Evolutionary conservation across 2,888 invertebrate species (phyloP), one percentile per base, ranked within the genome.

Genomic region (Mythimna ferrago): DNA sequence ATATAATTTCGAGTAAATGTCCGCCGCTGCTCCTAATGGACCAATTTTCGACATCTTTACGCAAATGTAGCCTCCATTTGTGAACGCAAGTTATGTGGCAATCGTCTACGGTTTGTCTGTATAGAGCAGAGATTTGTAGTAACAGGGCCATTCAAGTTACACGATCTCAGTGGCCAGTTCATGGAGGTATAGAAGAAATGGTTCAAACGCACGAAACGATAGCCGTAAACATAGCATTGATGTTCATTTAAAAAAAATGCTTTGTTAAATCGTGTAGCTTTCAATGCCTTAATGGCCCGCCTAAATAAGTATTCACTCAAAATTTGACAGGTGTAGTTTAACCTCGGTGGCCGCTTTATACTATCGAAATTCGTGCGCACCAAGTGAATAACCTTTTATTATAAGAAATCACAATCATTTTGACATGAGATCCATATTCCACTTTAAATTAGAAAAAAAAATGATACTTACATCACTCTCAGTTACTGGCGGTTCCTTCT

Each of bases 381-480:
- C 41, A 11, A 10, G 11, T 11, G 41, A 26, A 26, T 26, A 2
- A 38, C 41, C 41, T 11, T 41, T 11, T 11, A 41, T 11, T 11
- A 41, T 21, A 26, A 6, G 0, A 58, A 58, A 35, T n/a, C n/a
- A n/a, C n/a, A 60, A n/a, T n/a, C 6, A n/a, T 14, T 11, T 38
- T n/a, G 10, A 35, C 9, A n/a, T 58, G n/a, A 11, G 60, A n/a
- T 2, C n/a, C 3, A n/a, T 60, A n/a, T 14, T 60, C n/a, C n/a
- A 6, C n/a, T 9, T 38, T 0, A 9, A 38, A 38, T 9, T 10
- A 58, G 19, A 58, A 38, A 61, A 5, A 51, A 26, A 44, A 86
- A 1, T n/a, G n/a, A 21, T 21, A 21, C 90, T 90, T 85, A 93
- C 92, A 73, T 78, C 80, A 54, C 73, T 73, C 14, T 79, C 81